Evolutionary conservation across 2,797 vertebrate genomes (phyloP).

Genomic region (Argya squamiceps): DNA sequence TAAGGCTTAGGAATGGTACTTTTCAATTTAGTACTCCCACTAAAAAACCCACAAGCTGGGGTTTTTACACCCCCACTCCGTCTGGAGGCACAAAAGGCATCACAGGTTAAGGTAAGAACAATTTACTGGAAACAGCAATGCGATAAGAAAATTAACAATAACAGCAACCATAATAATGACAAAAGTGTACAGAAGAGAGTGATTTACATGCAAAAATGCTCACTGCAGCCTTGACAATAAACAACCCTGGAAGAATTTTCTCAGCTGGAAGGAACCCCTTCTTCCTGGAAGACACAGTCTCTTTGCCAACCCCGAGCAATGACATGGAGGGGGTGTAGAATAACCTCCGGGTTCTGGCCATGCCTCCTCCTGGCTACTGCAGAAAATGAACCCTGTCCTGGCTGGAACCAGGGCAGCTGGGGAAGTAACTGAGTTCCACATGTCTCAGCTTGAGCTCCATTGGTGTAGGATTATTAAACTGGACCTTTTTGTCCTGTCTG

Average conservation of each 20-base stretch:
- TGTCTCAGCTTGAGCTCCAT: not conserved
- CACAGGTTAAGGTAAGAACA: not conserved
- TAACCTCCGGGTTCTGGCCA: not conserved
- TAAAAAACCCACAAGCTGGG: not conserved
- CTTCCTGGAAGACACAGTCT: not conserved
- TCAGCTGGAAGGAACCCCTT: not conserved
- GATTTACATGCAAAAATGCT: not conserved
- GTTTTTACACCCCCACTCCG: not conserved
- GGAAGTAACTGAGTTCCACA: not conserved
- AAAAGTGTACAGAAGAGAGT: not conserved
- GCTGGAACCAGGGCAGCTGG: not conserved
- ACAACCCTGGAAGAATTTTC: not conserved
- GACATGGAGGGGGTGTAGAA: not conserved
- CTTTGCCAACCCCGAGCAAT: not conserved
- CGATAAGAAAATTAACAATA: not conserved
- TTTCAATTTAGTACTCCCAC: not conserved
- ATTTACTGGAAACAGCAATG: not conserved
- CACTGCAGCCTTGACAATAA: not conserved
- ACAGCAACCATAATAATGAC: not conserved
- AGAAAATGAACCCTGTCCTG: not conserved
- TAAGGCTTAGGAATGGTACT: not conserved
- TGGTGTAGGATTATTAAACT: not conserved
- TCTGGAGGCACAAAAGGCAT: not conserved
- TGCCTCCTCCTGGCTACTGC: not conserved
- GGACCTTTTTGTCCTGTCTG: not conserved